These are phyloP conservation scores for Harpagifer antarcticus DNA, from an alignment of 2,797 vertebrate genomes.

Conservation along the genomic window DNA sequence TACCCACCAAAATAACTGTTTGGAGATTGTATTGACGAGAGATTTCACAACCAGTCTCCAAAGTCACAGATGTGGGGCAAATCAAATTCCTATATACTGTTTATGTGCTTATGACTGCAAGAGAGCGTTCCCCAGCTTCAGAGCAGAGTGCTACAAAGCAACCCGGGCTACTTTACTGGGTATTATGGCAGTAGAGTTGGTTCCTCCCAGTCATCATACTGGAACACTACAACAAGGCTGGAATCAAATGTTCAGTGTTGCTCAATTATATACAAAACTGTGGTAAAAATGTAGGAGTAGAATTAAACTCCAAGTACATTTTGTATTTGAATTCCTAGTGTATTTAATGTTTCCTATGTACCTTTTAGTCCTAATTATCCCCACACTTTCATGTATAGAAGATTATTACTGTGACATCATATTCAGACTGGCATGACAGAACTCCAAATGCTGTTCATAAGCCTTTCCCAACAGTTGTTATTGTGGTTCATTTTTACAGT, in stretches of 20 bases:
- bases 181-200: constrained; percentile 35
- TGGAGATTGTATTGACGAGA: too few relatives aligned
- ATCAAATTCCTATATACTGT: constrained; percentile 1
- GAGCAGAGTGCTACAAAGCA: constrained; percentile 7
- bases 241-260: constrained; percentile 22
- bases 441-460: neutral
- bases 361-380: neutral
- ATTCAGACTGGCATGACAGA: constrained; percentile 15
- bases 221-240: neutral
- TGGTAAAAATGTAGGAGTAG: constrained; percentile 5
- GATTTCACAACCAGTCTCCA: neutral
- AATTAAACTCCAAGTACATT: neutral
- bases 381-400: neutral
- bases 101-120: constrained; percentile 22
- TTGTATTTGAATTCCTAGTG: neutral
- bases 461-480: neutral
- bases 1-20: constrained; percentile 14
- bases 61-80: constrained; percentile 36
- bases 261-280: constrained; percentile 27
- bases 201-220: constrained; percentile 13
- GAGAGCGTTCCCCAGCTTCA: neutral
- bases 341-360: constrained; percentile 5
- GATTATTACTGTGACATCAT: constrained; percentile 11
- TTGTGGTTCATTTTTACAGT: constrained; percentile 4
- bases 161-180: neutral